A percentile compares a stretch with the other conserved stretches of the same genome.
Evolutionary conservation across 2,888 invertebrate species (phyloP).

Genomic region (Lasioglossum oenotherae): DNA sequence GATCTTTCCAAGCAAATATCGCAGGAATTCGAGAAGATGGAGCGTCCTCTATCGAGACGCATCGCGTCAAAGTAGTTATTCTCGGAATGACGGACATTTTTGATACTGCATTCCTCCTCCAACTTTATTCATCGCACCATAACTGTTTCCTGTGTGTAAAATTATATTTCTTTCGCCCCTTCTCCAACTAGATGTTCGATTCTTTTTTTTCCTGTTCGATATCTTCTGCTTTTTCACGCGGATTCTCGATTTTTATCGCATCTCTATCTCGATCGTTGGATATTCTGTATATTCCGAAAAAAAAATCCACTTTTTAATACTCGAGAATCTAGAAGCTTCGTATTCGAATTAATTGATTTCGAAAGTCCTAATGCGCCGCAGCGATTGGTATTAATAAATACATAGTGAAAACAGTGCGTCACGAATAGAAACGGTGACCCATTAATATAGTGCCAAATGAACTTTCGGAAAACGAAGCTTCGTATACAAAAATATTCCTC

Average conservation of each 20-base stretch:
- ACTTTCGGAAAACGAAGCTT: neutral
- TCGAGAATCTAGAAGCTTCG: neutral
- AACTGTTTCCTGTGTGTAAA: constrained; percentile 6
- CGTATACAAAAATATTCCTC: neutral
- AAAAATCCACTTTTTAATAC: neutral
- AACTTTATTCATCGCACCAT: constrained; percentile 7
- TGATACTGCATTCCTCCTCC: constrained; percentile 17
- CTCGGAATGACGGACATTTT: constrained; percentile 43
- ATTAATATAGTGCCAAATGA: neutral
- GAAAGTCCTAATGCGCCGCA: neutral
- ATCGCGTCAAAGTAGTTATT: constrained; percentile 37
- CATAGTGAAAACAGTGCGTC: neutral
- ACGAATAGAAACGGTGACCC: neutral
- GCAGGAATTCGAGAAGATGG: constrained; percentile 11
- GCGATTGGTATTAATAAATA: neutral
- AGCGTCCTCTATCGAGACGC: constrained; percentile 6
- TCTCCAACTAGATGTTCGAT: neutral
- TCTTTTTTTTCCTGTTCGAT: neutral
- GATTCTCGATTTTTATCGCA: neutral
- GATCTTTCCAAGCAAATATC: neutral
- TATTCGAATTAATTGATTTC: neutral
- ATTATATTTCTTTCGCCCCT: neutral
- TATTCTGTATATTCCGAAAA: neutral
- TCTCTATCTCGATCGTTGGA: neutral
- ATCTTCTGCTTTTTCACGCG: neutral